Conservation (phyloP, 2,888 invertebrate genomes). For the Eilema sororculum region DNA sequence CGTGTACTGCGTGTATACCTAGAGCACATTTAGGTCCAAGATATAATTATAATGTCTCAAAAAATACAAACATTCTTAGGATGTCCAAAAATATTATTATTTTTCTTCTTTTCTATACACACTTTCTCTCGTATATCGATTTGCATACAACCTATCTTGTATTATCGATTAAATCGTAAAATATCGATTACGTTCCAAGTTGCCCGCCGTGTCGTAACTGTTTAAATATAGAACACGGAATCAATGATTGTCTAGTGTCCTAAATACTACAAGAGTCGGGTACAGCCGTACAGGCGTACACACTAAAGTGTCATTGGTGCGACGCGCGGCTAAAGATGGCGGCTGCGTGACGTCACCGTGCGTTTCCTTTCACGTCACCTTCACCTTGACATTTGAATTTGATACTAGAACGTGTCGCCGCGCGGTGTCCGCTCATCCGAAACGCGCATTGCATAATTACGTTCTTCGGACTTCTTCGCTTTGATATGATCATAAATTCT, state of each 20-base stretch:
- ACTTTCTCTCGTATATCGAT: not conserved
- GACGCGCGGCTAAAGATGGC: constrained; percentile 71
- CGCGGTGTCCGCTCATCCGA: constrained; percentile 67
- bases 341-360: constrained; percentile 78
- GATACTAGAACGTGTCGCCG: constrained; percentile 77
- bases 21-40: too few species aligned
- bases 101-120: too few species aligned
- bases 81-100: too few species aligned
- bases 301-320: constrained; percentile 58
- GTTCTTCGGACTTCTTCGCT: constrained; percentile 19
- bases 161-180: not conserved
- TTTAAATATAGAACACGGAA: constrained; percentile 52
- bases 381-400: constrained; percentile 84
- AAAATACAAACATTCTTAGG: too few species aligned
- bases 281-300: constrained; percentile 48
- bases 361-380: constrained; percentile 82
- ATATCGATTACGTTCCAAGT: constrained; percentile 30
- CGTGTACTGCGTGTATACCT: too few species aligned
- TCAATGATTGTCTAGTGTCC: constrained; percentile 62
- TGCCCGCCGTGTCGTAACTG: constrained; percentile 37
- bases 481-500: constrained; percentile 17
- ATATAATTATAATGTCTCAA: too few species aligned
- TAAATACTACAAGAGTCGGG: constrained; percentile 62
- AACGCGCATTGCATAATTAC: constrained; percentile 66
- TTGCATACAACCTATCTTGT: not conserved